Evolutionary conservation across 2,113 vertebrate species (phyloP), one percentile per base, ranked within the genome.

Genomic region (Centropristis striata): DNA sequence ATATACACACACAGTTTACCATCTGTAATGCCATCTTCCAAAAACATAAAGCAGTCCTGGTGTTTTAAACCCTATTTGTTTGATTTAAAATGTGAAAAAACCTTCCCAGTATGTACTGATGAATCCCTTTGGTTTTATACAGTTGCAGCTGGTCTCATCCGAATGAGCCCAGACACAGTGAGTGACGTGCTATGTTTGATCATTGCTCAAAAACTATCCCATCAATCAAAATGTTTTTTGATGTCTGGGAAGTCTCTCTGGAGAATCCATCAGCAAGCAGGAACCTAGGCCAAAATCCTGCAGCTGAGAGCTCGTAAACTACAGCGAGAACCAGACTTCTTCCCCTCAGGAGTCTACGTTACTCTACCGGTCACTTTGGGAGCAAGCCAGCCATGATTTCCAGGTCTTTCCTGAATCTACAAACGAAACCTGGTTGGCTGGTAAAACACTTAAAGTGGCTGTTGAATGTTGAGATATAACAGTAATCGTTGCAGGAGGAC

Each of bases 381-480:
- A 75, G 53, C 4, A 9, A 57, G 85, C 72, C 88, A 86, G 55
- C 49, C 23, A 23, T 15, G 46, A 81, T 57, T 83, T 85, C 61
- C 65, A 80, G 63, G 58, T 81, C 69, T 51, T 76, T 72, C 39
- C 14, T 66, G 23, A 75, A 73, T 73, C 71, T 73, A 84, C 54
- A 78, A 66, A 65, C 51, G n/a, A 84, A 73, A 67, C 63, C 68
- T 23, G 53, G 46, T 57, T 47, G 68, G 65, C 84, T 86, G 88
- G 37, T 59, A 66, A 86, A 88, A 84, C 78, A 77, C 83, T 90
- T 74, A 58, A 46, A 53, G 53, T n/a, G 74, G 58, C 75, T 50
- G 72, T 47, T 60, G 68, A 80, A 77, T 36, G 64, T 58, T 61
- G 75, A 68, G 79, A 71, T 71, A 21, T 54, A 84, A 76, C 57